Conservation (phyloP, 2,797 vertebrate genomes). For the Columba guinea region DNA sequence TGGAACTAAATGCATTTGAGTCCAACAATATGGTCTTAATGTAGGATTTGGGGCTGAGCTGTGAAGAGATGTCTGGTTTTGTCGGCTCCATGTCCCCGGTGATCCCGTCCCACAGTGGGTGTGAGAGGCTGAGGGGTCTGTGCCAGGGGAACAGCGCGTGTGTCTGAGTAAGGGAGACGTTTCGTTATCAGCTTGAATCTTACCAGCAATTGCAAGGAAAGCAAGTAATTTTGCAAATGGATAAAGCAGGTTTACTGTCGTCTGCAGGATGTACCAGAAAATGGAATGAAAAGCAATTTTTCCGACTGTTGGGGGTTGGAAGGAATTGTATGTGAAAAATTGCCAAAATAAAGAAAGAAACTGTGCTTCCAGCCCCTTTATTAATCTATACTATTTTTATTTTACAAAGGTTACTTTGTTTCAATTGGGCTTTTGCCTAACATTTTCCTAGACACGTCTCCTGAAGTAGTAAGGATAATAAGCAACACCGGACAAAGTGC, state of each 20-base stretch:
- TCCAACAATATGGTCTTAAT: neutral
- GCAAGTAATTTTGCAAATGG: neutral
- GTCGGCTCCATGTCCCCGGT: neutral
- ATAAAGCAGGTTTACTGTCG: neutral
- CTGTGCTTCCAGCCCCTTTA: neutral
- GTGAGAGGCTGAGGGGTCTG: rapidly evolving
- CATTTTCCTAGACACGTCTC: neutral
- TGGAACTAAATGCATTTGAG: neutral
- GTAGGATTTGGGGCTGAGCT: neutral
- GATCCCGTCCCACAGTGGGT: neutral
- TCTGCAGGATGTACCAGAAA: slow-evolving; percentile 13
- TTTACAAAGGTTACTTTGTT: slow-evolving; percentile 33
- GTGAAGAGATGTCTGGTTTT: neutral
- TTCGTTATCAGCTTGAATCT: slow-evolving; percentile 17
- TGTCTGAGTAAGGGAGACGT: neutral
- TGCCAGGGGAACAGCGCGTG: rapidly evolving
- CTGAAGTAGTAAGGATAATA: neutral
- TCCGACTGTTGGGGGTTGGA: neutral
- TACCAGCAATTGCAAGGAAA: neutral
- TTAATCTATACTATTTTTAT: slow-evolving; percentile 3
- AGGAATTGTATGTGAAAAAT: neutral
- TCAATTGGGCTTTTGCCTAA: slow-evolving; percentile 9
- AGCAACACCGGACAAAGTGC: neutral
- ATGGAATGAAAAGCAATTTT: neutral
- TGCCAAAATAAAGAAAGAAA: slow-evolving; percentile 33